Evolutionary conservation across 2,888 invertebrate genomes (phyloP), one percentile per base, ranked within the genome.

Genomic region (Lithophane ornitopus): DNA sequence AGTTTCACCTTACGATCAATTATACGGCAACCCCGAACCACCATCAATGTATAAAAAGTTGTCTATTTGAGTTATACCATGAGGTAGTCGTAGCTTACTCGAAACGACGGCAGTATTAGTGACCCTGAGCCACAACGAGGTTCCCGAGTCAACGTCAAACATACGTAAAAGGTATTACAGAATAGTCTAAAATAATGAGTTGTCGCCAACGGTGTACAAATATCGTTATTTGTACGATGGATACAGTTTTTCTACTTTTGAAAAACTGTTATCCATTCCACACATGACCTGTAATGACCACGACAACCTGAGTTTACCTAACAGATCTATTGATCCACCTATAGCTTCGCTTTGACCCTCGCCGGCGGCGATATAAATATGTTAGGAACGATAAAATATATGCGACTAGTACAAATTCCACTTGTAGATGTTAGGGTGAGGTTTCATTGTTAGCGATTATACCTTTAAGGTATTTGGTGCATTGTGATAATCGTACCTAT

Each of bases 321-420:
- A 39, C 52, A 67, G 39, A 82, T 62, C n/a, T 44, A 71, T 71
- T 52, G 63, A 78, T 67, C 73, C 68, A 34, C 0, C 41, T 34
- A 34, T 46, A 52, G 66, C 41, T 49, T 16, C 28, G 14, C 56
- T 39, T 61, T 52, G 41, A 69, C 54, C 46, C 54, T 61, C 54
- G 54, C 26, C 22, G 34, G n/a, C 61, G 28, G 68, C 75, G 41
- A 76, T 79, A 81, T 78, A 85, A 82, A 70, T 82, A 66, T 70
- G 75, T 76, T 67, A 59, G 34, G 8, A 83, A 77, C 66, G 74
- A 72, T 76, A 70, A 80, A 86, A 74, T 81, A 65, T 72, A 74
- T 70, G 74, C 65, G 70, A 75, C 73, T 76, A 73, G 80, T 84
- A 85, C 79, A 81, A 84, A 85, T 81, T 74, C 81, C 80, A 81